Evolutionary conservation across 2,797 vertebrate genomes (phyloP), one percentile per base, ranked within the genome.

Genomic region (Trichosurus vulpecula): DNA sequence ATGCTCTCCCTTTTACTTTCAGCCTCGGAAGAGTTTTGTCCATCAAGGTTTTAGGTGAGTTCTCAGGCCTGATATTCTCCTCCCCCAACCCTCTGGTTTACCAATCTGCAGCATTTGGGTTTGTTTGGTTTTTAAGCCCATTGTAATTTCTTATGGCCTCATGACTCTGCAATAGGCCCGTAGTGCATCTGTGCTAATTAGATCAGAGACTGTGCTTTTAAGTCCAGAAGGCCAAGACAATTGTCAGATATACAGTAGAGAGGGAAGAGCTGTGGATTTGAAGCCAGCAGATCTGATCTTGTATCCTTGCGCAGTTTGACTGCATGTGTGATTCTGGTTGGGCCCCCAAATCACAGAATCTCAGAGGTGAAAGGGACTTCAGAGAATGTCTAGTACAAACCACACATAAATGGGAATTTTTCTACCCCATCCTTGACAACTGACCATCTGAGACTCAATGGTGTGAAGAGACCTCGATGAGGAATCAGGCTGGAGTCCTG

Each of bases 11-110:
- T 91, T 98, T 95, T 27, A 29, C 29, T 97, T 98, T 95, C 94
- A 98, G 98, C 96, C 97, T 92, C 92, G 92, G 95, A 93, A 94
- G 93, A 94, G 30, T 95, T 91, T 93, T 90, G 93, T 94, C 29
- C 94, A 92, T 90, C 95, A 90, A 96, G 95, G 94, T 92, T 74
- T 22, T 55, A 66, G 95, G 98, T 98, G 53, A 97, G 97, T 97
- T 92, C 94, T 94, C 55, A 51, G 54, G 92, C 4, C 41, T 87
- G 25, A 51, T 51, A 1, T 47, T 87, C 41, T 87, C 25, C 4
- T 81, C 31, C 52, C 51, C 52, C 90, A 29, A 54, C 31, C 41
- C 54, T 91, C 53, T 92, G 31, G 58, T 0, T 87, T 27, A 11
- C n/a, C 66, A 81, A 11, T 25, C 19, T 81, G 19, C n/a, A 25